These are phyloP conservation scores for Piezodorus guildinii DNA, from an alignment of 1,140 invertebrate species.

Conservation along the genomic window DNA sequence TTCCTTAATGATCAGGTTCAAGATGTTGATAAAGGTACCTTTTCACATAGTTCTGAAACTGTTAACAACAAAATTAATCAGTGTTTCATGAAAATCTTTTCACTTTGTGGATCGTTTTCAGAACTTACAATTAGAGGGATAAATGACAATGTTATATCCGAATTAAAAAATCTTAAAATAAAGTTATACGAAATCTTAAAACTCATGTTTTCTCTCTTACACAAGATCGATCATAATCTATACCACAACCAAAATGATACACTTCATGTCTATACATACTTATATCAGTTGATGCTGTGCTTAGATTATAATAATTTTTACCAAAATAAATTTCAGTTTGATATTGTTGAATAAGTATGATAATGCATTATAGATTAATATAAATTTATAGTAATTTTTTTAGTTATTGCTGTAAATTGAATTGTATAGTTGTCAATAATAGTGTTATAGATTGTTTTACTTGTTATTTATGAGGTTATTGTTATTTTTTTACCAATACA, in stretches of 20 bases:
- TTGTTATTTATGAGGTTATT: too few species aligned
- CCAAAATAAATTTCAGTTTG: conserved; percentile 1
- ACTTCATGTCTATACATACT: not conserved
- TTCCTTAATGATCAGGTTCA: not conserved
- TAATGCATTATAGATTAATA: too few species aligned
- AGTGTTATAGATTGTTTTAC: too few species aligned
- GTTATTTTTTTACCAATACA: too few species aligned
- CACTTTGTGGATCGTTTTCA: not conserved
- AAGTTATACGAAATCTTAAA: conserved; percentile 13
- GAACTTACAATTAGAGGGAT: not conserved
- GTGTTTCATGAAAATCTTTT: not conserved
- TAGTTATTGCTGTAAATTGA: too few species aligned
- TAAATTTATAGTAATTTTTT: too few species aligned
- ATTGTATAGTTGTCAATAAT: too few species aligned
- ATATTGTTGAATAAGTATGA: too few species aligned
- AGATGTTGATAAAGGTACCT: not conserved
- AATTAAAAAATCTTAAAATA: not conserved
- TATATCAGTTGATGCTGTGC: conserved; percentile 1
- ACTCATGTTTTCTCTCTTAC: conserved; percentile 15
- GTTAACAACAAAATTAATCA: not conserved
- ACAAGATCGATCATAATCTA: conserved; percentile 13
- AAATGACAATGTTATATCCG: not conserved
- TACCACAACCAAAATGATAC: not conserved
- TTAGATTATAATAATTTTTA: conserved; percentile 8
- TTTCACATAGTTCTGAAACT: not conserved